Evolutionary conservation across 2,113 vertebrate genomes (phyloP).

Genomic region (Hoplias malabaricus): DNA sequence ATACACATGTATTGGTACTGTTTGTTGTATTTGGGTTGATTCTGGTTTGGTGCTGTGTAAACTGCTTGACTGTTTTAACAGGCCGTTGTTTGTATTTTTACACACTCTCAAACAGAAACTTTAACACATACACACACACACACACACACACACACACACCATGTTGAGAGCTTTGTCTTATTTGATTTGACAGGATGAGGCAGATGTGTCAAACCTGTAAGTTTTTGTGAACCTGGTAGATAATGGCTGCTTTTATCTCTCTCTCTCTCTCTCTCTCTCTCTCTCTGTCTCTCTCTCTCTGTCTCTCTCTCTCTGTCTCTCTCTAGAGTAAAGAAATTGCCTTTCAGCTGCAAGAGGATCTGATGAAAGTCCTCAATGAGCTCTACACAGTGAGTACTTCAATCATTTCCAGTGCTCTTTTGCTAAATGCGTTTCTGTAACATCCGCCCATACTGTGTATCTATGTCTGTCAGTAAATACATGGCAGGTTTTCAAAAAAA

Average conservation of each 20-base stretch:
- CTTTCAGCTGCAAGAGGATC: constrained; percentile 96
- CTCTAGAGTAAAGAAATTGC: constrained; percentile 97
- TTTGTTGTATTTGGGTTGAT: background rate
- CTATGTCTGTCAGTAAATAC: background rate
- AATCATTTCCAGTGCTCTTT: background rate
- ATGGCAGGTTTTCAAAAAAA: too few species aligned
- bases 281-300: constrained; percentile 14
- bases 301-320: constrained; percentile 43
- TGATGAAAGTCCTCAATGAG: constrained; percentile 99
- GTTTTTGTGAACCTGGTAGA: background rate
- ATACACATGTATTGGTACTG: background rate
- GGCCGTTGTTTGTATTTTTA: background rate
- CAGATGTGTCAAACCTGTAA: constrained; percentile 2
- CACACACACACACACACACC: background rate
- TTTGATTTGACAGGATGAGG: background rate
- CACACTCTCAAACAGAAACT: background rate
- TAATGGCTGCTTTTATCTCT: constrained; percentile 11
- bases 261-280: too few species aligned
- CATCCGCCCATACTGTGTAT: background rate
- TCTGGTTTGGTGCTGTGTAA: background rate
- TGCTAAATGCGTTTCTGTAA: background rate
- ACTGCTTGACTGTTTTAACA: background rate
- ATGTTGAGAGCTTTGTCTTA: background rate
- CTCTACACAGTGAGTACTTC: constrained; percentile 92
- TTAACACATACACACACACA: background rate